phyloP scores from a whole-genome alignment of 2,113 vertebrate species.

The Rhinoptilus africanus region DNA sequence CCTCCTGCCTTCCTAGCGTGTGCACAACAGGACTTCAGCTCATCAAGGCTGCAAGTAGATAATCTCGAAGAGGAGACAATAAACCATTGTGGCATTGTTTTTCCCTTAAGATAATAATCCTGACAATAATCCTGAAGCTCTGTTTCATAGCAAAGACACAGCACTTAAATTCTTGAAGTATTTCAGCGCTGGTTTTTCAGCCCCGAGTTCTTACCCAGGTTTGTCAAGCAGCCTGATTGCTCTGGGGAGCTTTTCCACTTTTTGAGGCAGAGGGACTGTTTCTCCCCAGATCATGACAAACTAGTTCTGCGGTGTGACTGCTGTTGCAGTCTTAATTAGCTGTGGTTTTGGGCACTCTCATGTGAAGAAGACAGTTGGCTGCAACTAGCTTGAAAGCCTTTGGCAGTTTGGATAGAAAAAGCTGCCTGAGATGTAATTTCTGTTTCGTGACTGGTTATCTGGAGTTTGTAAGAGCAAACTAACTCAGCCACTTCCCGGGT shows the following conservation, averaged over 20 bases:
- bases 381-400: neutral
- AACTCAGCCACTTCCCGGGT: neutral
- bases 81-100: neutral
- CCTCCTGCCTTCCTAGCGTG: neutral
- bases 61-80: neutral
- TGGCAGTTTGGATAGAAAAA: neutral
- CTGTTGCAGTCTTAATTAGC: neutral
- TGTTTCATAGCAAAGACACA: neutral
- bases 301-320: neutral
- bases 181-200: neutral
- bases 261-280: neutral
- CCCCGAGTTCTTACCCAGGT: neutral
- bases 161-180: neutral
- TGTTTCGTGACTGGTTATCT: neutral
- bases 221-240: neutral
- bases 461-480: neutral
- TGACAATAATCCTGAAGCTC: neutral
- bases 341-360: neutral
- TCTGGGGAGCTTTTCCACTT: neutral
- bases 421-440: neutral
- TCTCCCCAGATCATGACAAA: neutral
- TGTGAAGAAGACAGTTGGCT: neutral
- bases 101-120: neutral
- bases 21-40: neutral
- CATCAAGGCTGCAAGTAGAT: neutral